Evolutionary conservation across 2,113 vertebrate species (phyloP).

Genomic region (Burhinus oedicnemus): DNA sequence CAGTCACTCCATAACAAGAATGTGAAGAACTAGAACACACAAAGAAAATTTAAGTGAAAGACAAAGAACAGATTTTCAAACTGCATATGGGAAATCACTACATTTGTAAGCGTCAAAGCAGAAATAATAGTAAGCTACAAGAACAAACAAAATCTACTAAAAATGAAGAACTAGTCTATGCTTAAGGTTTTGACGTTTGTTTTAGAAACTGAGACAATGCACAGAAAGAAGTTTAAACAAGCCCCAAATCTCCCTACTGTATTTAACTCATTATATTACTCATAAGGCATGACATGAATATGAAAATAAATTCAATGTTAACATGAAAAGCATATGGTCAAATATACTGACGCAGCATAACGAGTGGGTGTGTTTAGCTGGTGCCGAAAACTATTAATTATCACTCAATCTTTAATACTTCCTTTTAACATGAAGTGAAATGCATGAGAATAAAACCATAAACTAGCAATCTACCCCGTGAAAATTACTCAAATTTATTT

Average conservation of each 20-base stretch:
- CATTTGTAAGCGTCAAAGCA: neutral
- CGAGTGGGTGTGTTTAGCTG: neutral
- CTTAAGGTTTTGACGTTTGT: neutral
- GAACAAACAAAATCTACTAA: neutral
- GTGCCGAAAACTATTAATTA: neutral
- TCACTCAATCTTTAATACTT: neutral
- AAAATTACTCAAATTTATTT: neutral
- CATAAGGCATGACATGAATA: neutral
- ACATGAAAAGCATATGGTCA: constrained; percentile 24
- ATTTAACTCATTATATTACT: neutral
- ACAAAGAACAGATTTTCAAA: neutral
- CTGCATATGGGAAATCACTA: neutral
- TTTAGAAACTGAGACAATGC: neutral
- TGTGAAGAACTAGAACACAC: neutral
- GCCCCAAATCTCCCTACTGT: neutral
- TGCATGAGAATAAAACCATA: neutral
- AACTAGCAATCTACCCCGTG: neutral
- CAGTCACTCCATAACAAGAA: neutral
- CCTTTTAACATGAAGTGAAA: neutral
- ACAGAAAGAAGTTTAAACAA: neutral
- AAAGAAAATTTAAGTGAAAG: neutral
- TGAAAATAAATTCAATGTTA: neutral
- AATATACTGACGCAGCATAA: constrained; percentile 15
- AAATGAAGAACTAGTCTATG: neutral
- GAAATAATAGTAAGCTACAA: neutral